Conservation (phyloP, 1,140 invertebrate genomes). For the Pogonomyrmex californicus region DNA sequence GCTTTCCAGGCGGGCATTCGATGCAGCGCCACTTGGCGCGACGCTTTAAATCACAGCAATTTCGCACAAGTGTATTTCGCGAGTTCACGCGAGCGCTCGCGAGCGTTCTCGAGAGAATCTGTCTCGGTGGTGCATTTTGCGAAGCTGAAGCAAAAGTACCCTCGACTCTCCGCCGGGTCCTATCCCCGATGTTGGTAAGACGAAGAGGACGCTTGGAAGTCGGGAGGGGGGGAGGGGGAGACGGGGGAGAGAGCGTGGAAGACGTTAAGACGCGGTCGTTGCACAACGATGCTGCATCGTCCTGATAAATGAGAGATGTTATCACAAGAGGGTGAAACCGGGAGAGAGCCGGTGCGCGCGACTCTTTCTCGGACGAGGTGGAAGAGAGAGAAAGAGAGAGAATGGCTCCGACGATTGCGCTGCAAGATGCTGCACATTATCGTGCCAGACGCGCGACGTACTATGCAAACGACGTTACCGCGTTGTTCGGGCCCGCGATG, state of each 20-base stretch:
- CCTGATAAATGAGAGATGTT: constrained; percentile 78
- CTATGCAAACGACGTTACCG: constrained; percentile 71
- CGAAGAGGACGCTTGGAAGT: constrained; percentile 67
- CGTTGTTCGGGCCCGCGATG: constrained; percentile 53
- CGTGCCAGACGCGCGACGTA: constrained; percentile 49
- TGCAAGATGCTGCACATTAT: constrained; percentile 71
- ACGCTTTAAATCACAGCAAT: constrained; percentile 50
- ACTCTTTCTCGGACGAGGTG: constrained; percentile 66
- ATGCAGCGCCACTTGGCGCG: constrained; percentile 17
- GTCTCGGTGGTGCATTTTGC: constrained; percentile 65
- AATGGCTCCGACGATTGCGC: constrained; percentile 72
- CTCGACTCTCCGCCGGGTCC: neutral
- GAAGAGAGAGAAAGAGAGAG: neutral
- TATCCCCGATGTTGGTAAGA: constrained; percentile 31
- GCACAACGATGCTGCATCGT: constrained; percentile 68
- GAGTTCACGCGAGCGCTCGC: neutral
- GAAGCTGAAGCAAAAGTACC: constrained; percentile 39
- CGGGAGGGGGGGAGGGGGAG: constrained; percentile 7
- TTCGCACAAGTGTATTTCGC: constrained; percentile 54
- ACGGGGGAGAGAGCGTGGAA: constrained; percentile 7
- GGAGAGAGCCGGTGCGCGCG: constrained; percentile 50
- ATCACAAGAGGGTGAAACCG: constrained; percentile 65
- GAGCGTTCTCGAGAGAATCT: constrained; percentile 53
- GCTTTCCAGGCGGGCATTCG: constrained; percentile 28
- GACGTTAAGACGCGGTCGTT: constrained; percentile 73